Base-by-base conservation (phyloP, 2,888 invertebrate species). In the Netelia virgata region DNA sequence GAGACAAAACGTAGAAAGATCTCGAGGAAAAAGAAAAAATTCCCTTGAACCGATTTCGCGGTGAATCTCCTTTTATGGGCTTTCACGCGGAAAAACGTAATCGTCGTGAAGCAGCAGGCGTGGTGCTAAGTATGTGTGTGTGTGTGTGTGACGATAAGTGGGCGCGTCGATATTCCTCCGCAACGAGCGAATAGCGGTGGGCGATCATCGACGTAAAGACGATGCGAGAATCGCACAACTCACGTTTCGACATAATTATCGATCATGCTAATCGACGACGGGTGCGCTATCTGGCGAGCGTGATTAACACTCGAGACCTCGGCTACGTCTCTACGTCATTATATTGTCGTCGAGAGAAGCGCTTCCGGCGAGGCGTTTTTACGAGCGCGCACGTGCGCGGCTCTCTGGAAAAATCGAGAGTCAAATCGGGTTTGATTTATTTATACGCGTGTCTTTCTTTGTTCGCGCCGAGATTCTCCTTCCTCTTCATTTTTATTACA, bases 21-120 rank as follows among this genome's bases (percentile, higher is more conserved):
- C 76, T 72, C 69, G 77, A 68, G 80, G 78, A 75, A 72, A 75
- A 85, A 72, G 70, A 85, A 23, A 85, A 28, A 28, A 28, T 28
- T 79, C 76, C 69, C 72, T 82, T 68, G 63, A 70, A 69, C 69
- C 74, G 73, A 74, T 84, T 84, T 79, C 75, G 74, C 83, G 82
- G 68, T 53, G 79, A 53, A 63, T 88, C 82, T 74, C 89, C 87
- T 87, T 87, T 87, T 89, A 89, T 84, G 88, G 87, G 81, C 74
- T 89, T 88, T 78, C 63, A 78, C 73, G 77, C 64, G 82, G 84
- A 86, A 83, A 86, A 82, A 83, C 69, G 80, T 47, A 14, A 53
- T 86, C 57, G 70, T 66, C 53, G 77, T 61, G 75, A 28, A 28
- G 82, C 80, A 23, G 79, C 80, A 72, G 79, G 69, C 86, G 86